Conservation (phyloP, 2,888 invertebrate genomes). For the Agriotes lineatus region DNA sequence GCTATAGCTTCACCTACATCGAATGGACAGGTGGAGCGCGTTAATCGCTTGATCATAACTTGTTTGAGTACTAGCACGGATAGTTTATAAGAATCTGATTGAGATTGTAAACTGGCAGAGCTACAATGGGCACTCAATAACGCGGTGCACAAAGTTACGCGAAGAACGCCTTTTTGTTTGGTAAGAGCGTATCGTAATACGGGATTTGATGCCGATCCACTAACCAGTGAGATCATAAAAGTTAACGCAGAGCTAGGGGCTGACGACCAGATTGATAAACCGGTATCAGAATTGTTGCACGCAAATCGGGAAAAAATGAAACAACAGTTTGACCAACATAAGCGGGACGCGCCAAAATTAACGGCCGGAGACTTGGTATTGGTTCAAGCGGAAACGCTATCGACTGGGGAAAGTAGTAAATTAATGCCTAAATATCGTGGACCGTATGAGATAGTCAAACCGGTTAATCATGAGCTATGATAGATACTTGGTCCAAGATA, state of each 20-base stretch:
- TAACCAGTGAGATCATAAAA: background rate
- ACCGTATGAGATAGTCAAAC: slow-evolving; percentile 5
- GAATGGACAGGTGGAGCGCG: slow-evolving; percentile 11
- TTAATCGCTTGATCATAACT: background rate
- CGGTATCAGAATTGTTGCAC: background rate
- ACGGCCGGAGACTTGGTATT: background rate
- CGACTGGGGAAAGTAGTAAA: slow-evolving; percentile 13
- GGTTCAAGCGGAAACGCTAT: background rate
- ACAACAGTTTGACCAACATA: too few relatives aligned
- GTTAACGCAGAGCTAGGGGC: background rate
- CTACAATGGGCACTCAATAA: slow-evolving; percentile 15
- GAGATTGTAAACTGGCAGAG: slow-evolving; percentile 1
- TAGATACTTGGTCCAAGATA: too few relatives aligned
- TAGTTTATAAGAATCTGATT: background rate
- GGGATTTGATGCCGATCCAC: background rate
- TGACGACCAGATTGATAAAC: background rate
- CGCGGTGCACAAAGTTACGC: background rate
- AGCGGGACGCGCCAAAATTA: background rate
- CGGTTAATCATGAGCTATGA: too few relatives aligned
- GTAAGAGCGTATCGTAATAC: background rate
- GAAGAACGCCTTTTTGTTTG: background rate
- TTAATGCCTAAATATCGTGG: slow-evolving; percentile 12
- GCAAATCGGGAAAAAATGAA: background rate
- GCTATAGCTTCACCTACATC: slow-evolving; percentile 13
- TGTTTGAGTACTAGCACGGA: background rate